A percentile compares a stretch with the other conserved stretches of the same genome.
phyloP scores from a whole-genome alignment of 2,113 vertebrate species.

The Anguilla rostrata region DNA sequence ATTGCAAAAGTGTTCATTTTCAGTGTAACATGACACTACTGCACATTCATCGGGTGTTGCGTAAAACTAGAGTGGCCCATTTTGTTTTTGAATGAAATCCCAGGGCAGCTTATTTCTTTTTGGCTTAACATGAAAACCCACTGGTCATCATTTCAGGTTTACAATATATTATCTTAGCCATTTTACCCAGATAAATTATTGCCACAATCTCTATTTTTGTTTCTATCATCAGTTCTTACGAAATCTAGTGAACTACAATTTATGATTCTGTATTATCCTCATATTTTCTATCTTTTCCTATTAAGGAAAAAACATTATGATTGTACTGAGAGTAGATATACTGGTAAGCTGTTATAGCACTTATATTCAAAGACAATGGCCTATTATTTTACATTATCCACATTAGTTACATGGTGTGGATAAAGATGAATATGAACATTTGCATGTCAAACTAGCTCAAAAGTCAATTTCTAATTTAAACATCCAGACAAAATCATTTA shows the following conservation, averaged over 20 bases:
- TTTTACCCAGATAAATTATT: neutral
- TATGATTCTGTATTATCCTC: neutral
- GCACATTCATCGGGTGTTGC: neutral
- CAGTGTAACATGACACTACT: constrained; percentile 9
- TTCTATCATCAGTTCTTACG: neutral
- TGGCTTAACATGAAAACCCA: neutral
- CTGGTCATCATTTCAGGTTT: neutral
- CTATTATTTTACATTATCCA: too few relatives aligned
- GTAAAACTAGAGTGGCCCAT: neutral
- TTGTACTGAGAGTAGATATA: too few relatives aligned
- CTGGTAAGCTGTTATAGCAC: too few relatives aligned
- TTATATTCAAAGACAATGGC: too few relatives aligned
- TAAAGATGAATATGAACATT: too few relatives aligned
- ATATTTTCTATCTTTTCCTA: too few relatives aligned
- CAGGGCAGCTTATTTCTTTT: neutral
- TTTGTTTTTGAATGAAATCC: neutral
- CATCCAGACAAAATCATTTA: too few relatives aligned
- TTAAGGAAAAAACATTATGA: too few relatives aligned
- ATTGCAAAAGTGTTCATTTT: constrained; percentile 3
- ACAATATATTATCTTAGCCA: neutral
- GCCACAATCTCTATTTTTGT: neutral
- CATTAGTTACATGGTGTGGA: too few relatives aligned
- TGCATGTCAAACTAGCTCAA: too few relatives aligned
- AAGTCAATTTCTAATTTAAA: too few relatives aligned
- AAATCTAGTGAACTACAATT: neutral